Conservation (phyloP, 2,797 vertebrate species). For the Myotis myotis region DNA sequence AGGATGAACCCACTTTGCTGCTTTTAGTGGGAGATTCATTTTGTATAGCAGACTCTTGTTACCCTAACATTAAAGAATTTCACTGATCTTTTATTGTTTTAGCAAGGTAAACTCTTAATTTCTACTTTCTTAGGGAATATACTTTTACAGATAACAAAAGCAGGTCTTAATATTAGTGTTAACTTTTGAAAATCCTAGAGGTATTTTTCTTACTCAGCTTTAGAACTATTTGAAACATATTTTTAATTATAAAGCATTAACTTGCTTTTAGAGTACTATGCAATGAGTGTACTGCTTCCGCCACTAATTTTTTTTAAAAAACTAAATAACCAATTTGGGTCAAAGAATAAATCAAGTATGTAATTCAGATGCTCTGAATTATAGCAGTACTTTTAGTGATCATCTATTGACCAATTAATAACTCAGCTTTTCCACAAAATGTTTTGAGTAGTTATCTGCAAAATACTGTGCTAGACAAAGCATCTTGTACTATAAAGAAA, state of each 20-base stretch:
- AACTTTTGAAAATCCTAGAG: constrained; percentile 41
- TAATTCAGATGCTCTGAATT: constrained; percentile 55
- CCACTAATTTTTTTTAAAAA: constrained; percentile 52
- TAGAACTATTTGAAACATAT: constrained; percentile 33
- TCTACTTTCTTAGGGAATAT: constrained; percentile 70
- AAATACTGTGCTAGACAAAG: constrained; percentile 39
- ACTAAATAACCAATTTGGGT: constrained; percentile 27
- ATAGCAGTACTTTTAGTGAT: constrained; percentile 14
- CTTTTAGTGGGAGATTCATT: constrained; percentile 78
- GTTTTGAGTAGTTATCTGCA: constrained; percentile 10
- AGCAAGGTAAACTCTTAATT: constrained; percentile 76
- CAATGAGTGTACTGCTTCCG: neutral
- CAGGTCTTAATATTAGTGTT: constrained; percentile 75
- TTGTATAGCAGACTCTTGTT: constrained; percentile 81
- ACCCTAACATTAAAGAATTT: constrained; percentile 72
- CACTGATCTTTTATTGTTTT: constrained; percentile 74
- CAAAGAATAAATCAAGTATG: constrained; percentile 17
- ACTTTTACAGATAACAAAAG: constrained; percentile 73
- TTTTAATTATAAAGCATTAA: constrained; percentile 38
- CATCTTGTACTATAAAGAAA: constrained; percentile 31
- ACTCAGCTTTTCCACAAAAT: constrained; percentile 19
- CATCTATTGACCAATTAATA: neutral
- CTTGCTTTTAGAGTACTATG: constrained; percentile 32
- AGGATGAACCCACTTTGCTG: constrained; percentile 77
- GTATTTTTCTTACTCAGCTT: constrained; percentile 41